Evolutionary conservation across 2,797 vertebrate genomes (phyloP), one percentile per base, ranked within the genome.

Genomic region (Megaceryle alcyon): DNA sequence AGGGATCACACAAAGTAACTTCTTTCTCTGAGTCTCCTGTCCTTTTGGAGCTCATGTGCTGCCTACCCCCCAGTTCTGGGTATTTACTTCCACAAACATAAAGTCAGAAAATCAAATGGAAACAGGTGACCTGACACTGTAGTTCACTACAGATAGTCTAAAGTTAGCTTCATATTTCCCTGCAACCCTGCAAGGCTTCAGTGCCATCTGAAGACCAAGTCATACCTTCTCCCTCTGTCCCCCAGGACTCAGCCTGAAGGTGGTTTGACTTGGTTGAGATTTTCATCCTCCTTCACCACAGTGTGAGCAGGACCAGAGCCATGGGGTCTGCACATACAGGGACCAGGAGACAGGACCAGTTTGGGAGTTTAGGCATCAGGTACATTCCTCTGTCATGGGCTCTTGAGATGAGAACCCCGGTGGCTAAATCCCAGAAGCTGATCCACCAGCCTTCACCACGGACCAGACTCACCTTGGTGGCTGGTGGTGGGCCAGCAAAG

Each of bases 261-360:
- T 41, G 17, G 57, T 22, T 31, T 57, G 33, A 4, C 66, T 29
- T 69, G 54, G 53, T 15, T 65, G 37, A 46, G 43, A 61, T 70
- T 13, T 25, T 26, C n/a, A 12, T 21, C 49, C 37, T 86, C 35
- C 20, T 51, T 33, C 56, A 21, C 43, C 33, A 14, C 57, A 69
- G 33, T 0, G 3, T 23, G 56, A 82, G 44, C 29, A 37, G 63
- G n/a, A 54, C 20, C 31, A 61, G 68, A 75, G 54, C 57, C 35
- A 7, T 1, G 17, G 29, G 33, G 8, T 66, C 39, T 82, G 63
- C 35, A 25, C 0, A 0, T 35, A 10, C 2, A 1, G 64, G 49
- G 46, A n/a, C 17, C 23, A 57, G 49, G 10, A 31, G 22, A 11
- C 5, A 26, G 53, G 22, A 64, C 5, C 12, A 25, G 13, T 13